These are phyloP conservation scores for Agriopis marginaria DNA, from an alignment of 2,888 invertebrate species.

Conservation along the genomic window DNA sequence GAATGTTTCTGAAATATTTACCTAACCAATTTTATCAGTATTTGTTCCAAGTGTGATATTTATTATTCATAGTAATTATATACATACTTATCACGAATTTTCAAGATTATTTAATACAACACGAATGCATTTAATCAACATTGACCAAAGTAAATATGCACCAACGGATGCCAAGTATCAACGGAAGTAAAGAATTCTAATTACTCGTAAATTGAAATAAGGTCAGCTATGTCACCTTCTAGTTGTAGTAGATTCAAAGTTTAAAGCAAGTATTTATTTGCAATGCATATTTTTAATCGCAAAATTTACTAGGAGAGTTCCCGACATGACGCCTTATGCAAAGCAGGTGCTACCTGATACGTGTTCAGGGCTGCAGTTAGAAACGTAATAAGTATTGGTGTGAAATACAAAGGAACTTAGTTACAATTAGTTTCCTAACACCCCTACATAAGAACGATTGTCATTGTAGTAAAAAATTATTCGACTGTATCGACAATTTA, in stretches of 20 bases:
- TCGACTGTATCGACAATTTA: constrained; percentile 48
- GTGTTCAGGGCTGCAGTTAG: constrained; percentile 61
- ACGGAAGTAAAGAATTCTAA: not conserved
- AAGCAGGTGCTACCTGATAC: constrained; percentile 86
- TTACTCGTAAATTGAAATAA: not conserved
- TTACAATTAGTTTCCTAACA: constrained; percentile 1
- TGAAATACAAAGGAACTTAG: constrained; percentile 21
- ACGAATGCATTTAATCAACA: too few relatives aligned
- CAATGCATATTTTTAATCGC: constrained; percentile 80
- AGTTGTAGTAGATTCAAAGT: not conserved
- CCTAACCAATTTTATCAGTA: too few relatives aligned
- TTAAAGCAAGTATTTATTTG: constrained; percentile 52
- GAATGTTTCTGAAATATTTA: too few relatives aligned
- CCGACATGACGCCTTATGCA: constrained; percentile 84
- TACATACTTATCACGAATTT: too few relatives aligned
- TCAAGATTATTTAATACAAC: too few relatives aligned
- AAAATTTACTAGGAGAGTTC: constrained; percentile 81
- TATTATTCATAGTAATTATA: too few relatives aligned
- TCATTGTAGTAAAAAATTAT: constrained; percentile 28
- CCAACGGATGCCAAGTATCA: not conserved
- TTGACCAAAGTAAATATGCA: too few relatives aligned
- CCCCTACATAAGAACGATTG: constrained; percentile 10
- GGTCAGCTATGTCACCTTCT: not conserved
- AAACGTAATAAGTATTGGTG: constrained; percentile 60
- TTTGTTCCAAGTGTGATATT: too few relatives aligned